Evolutionary conservation across 2,797 vertebrate species (phyloP).

Genomic region (Rhadinocentrus ornatus): DNA sequence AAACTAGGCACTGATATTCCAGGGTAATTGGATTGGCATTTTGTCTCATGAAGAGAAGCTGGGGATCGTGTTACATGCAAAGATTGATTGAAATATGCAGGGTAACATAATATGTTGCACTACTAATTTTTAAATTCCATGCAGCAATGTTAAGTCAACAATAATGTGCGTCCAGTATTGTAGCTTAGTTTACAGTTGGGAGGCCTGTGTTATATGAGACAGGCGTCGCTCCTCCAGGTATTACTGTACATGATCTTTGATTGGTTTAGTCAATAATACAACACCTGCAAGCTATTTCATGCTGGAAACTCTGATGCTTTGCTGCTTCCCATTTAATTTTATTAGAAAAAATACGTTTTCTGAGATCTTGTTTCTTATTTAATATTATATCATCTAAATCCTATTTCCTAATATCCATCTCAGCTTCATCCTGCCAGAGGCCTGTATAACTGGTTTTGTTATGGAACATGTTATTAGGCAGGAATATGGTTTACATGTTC

Average conservation of each 20-base stretch:
- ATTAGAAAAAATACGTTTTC: background rate
- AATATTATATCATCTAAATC: background rate
- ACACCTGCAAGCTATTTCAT: background rate
- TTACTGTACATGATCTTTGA: background rate
- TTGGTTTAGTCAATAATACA: background rate
- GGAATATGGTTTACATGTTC: background rate
- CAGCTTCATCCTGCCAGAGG: background rate
- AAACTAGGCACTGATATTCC: background rate
- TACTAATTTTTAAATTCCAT: background rate
- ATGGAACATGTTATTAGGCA: background rate
- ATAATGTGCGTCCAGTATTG: no score
- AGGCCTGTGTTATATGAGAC: background rate
- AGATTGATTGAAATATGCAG: background rate
- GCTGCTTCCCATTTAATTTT: no score
- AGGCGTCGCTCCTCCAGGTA: background rate
- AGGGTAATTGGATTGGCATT: background rate
- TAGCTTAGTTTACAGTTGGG: background rate
- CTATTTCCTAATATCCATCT: background rate
- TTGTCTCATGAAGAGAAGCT: background rate
- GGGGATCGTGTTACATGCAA: background rate
- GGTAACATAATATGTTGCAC: background rate
- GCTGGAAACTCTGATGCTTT: background rate
- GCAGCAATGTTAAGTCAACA: background rate
- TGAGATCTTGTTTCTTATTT: background rate
- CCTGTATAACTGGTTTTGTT: background rate